phyloP scores from a whole-genome alignment of 2,888 invertebrate species.

The Toxonevra muliebris region DNA sequence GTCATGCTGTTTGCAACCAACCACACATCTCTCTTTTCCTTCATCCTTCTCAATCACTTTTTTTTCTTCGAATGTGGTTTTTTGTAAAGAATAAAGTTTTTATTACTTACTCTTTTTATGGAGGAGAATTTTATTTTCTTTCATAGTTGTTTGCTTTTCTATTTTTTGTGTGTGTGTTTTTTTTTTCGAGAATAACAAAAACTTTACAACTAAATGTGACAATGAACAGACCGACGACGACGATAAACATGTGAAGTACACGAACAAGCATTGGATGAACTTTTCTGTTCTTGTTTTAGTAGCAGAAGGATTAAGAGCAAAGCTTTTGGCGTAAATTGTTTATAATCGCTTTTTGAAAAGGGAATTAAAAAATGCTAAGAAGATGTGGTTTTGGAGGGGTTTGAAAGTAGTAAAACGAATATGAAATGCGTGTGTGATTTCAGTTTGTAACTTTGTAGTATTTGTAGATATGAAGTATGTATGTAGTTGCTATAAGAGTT shows the following conservation, averaged over 20 bases:
- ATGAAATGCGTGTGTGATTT: too few species aligned
- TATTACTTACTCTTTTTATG: background rate
- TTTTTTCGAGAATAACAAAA: background rate
- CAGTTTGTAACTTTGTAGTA: too few species aligned
- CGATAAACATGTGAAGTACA: constrained; percentile 8
- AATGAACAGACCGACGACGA: constrained; percentile 21
- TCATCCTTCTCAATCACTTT: too few species aligned
- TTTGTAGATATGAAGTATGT: too few species aligned
- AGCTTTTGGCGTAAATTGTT: constrained; percentile 30
- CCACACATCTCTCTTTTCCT: too few species aligned
- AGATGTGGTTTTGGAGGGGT: too few species aligned
- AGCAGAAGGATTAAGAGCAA: constrained; percentile 1
- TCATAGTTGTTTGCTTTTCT: background rate
- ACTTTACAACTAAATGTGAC: constrained; percentile 24
- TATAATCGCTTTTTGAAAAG: constrained; percentile 24
- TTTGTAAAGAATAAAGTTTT: too few species aligned
- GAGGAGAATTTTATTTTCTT: background rate
- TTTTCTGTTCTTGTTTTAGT: background rate
- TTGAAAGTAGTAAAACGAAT: too few species aligned
- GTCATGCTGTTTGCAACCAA: too few species aligned
- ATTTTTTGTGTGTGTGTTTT: background rate
- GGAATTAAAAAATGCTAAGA: background rate
- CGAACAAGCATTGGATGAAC: background rate
- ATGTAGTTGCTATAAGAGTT: too few species aligned
- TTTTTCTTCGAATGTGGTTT: too few species aligned